Base-by-base conservation (phyloP, 2,888 invertebrate species). In the Eupelmus urozonus region DNA sequence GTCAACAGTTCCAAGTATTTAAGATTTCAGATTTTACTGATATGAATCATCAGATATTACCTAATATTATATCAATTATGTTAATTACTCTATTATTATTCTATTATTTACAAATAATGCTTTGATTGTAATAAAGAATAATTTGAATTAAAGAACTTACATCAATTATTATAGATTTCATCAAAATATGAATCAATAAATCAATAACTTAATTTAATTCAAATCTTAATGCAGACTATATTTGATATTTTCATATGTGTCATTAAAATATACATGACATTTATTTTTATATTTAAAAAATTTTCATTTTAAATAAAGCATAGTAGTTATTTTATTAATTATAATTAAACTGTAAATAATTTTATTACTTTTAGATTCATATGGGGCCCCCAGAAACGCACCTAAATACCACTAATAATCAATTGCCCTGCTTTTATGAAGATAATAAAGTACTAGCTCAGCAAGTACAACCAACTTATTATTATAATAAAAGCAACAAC, bases 341-440 rank as follows among this genome's bases (percentile, higher is more conserved):
- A 53, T 2, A 20, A 53, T 20, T 53, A 13, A 49, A 13, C 3
- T 29, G 3, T 45, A 63, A 13, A 5, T 53, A 23, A 49, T 65
- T 34, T 1, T 18, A 23, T 49, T 49, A 55, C 16, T 20, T 72
- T 42, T 11, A 79, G 79, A 62, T 53, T 18, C 55, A 53, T n/a
- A 29, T 45, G 23, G 11, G 51, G 59, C 7, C 34, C 16, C 25
- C 53, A 1, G 49, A 76, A 29, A 7, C n/a, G 34, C 45, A 70
- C 18, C 3, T 23, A 13, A 77, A 71, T 42, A 55, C 29, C n/a
- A 57, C 2, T 5, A 73, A 45, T 23, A 76, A 72, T 72, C 63
- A 75, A 13, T 42, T 71, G 3, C 71, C 67, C 25, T 76, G 80
- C 60, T 82, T 82, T 27, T 81, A 70, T 67, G 82, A 82, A 67